Evolutionary conservation across 1,140 invertebrate species (phyloP).

Genomic region (Conus ventricosus): DNA sequence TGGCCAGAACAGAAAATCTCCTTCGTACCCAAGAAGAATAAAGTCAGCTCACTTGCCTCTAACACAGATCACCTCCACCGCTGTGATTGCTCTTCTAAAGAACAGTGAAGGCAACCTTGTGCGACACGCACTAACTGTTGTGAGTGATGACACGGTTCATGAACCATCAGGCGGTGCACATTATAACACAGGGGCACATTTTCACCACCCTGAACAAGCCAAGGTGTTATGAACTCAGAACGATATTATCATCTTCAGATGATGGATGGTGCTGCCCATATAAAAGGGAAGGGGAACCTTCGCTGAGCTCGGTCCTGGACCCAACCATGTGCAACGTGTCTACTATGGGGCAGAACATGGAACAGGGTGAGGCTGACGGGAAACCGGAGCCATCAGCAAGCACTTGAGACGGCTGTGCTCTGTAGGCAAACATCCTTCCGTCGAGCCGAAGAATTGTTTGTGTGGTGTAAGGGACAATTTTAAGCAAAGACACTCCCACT

Average conservation of each 20-base stretch:
- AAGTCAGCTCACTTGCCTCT: constrained; percentile 32
- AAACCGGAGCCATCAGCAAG: constrained; percentile 29
- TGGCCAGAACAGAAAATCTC: constrained; percentile 47
- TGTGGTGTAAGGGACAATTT: background rate
- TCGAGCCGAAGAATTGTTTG: constrained; percentile 1
- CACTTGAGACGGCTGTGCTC: background rate
- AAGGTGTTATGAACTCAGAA: background rate
- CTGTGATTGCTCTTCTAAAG: constrained; percentile 42
- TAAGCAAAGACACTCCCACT: background rate
- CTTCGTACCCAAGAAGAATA: constrained; percentile 41
- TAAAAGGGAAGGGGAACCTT: constrained; percentile 28
- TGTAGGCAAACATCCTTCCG: background rate
- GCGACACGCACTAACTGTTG: constrained; percentile 17
- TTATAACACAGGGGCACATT: constrained; percentile 19
- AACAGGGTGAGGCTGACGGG: constrained; percentile 27
- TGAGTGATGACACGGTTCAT: constrained; percentile 45
- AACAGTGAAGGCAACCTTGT: constrained; percentile 15
- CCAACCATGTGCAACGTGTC: background rate
- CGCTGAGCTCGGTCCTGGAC: background rate
- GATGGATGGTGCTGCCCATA: constrained; percentile 31
- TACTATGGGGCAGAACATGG: constrained; percentile 31
- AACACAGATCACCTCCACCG: constrained; percentile 44
- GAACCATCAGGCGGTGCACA: constrained; percentile 48
- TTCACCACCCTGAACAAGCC: constrained; percentile 23
- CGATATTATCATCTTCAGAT: background rate